Percentiles rank a stretch among this genome's conserved stretches.
These are phyloP conservation scores for Chelon labrosus DNA, from an alignment of 2,797 vertebrate genomes.

Conservation along the genomic window DNA sequence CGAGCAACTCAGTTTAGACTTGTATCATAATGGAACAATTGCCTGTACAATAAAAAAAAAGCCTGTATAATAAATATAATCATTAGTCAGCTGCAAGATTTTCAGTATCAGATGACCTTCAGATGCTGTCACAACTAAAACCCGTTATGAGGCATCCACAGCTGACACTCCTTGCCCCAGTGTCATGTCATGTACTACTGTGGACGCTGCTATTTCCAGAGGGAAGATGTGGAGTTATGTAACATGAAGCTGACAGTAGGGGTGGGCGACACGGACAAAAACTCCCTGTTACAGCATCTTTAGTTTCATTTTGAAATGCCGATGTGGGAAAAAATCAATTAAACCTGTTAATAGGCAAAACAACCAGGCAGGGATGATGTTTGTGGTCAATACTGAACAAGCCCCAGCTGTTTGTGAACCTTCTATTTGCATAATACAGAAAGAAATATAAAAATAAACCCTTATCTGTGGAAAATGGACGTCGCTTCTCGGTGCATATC, in stretches of 20 bases:
- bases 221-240: conserved; percentile 4
- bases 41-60: not conserved
- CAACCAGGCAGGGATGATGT: not conserved
- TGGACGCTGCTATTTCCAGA: conserved; percentile 10
- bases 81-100: not conserved
- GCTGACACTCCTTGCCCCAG: not conserved
- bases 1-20: too few species aligned
- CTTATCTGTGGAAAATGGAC: not conserved
- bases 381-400: not conserved
- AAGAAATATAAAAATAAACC: too few species aligned
- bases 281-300: not conserved
- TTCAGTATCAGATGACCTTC: not conserved
- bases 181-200: conserved; percentile 10
- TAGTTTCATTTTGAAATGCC: not conserved
- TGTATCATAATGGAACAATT: too few species aligned
- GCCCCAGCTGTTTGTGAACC: not conserved
- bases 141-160: not conserved
- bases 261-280: conserved; percentile 1
- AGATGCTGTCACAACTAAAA: not conserved
- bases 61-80: not conserved
- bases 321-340: not conserved
- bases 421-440: not conserved
- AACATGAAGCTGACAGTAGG: conserved; percentile 12
- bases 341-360: not conserved
- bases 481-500: not conserved